Evolutionary conservation across 2,113 vertebrate genomes (phyloP).

Genomic region (Nyctereutes procyonoides): DNA sequence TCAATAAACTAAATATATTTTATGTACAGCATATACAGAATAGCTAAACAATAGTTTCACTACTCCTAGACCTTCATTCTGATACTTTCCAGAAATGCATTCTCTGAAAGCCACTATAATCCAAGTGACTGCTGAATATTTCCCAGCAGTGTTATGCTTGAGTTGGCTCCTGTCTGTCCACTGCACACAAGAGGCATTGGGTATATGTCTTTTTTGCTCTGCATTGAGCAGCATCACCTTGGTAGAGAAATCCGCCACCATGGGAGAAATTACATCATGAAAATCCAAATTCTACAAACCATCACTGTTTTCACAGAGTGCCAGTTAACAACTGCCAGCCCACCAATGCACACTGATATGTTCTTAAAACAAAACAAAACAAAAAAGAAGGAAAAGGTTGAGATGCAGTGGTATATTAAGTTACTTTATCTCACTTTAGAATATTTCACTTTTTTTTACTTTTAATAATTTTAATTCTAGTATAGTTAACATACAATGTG

Average conservation of each 20-base stretch:
- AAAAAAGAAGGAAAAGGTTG: neutral
- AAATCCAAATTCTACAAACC: neutral
- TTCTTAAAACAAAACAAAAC: neutral
- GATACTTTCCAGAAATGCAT: neutral
- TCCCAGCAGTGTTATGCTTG: too few relatives aligned
- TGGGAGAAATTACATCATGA: neutral
- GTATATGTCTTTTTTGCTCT: neutral
- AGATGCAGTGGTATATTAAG: neutral
- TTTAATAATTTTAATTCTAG: neutral
- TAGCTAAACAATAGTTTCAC: neutral
- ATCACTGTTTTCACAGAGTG: neutral
- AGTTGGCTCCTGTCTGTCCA: neutral
- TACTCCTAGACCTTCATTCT: neutral
- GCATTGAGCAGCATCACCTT: neutral
- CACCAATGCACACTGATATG: neutral
- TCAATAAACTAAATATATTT: neutral
- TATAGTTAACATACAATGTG: neutral
- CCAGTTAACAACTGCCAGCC: neutral
- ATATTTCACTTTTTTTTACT: neutral
- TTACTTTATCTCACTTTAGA: neutral
- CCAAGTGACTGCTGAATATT: too few relatives aligned
- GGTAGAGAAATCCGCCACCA: neutral
- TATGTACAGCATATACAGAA: neutral
- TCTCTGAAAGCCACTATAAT: neutral
- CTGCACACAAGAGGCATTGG: accelerated